A percentile compares a stretch with the other conserved stretches of the same genome.
Conservation (phyloP, 2,113 vertebrate genomes). For the Actenoides hombroni region DNA sequence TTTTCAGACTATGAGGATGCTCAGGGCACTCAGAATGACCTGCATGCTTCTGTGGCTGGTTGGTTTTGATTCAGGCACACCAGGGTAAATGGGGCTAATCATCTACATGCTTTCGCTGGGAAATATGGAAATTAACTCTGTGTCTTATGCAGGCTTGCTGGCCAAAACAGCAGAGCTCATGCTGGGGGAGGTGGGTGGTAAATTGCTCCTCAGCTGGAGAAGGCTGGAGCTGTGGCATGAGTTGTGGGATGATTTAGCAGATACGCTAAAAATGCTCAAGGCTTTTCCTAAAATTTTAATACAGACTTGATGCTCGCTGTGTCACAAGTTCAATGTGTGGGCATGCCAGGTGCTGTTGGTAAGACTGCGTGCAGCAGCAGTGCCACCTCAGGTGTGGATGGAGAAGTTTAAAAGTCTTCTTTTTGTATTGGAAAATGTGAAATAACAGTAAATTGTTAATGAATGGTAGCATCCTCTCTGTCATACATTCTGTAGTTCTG, state of each 20-base stretch:
- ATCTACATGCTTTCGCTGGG: background rate
- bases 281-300: background rate
- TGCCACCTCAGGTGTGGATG: background rate
- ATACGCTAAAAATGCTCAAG: background rate
- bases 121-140: background rate
- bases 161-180: background rate
- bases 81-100: background rate
- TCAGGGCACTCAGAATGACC: background rate
- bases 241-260: background rate
- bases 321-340: background rate
- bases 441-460: background rate
- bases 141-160: background rate
- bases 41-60: background rate
- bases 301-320: background rate
- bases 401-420: background rate
- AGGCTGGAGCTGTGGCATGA: background rate
- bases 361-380: background rate
- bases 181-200: slow-evolving; percentile 27
- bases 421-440: background rate
- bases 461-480: background rate
- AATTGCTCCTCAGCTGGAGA: slow-evolving; percentile 23
- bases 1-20: background rate
- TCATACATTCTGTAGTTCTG: background rate
- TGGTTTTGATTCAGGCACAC: background rate
- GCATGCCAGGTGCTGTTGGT: background rate